These are phyloP conservation scores for Hypotaenidia okinawae DNA, from an alignment of 2,797 vertebrate species.

Conservation along the genomic window DNA sequence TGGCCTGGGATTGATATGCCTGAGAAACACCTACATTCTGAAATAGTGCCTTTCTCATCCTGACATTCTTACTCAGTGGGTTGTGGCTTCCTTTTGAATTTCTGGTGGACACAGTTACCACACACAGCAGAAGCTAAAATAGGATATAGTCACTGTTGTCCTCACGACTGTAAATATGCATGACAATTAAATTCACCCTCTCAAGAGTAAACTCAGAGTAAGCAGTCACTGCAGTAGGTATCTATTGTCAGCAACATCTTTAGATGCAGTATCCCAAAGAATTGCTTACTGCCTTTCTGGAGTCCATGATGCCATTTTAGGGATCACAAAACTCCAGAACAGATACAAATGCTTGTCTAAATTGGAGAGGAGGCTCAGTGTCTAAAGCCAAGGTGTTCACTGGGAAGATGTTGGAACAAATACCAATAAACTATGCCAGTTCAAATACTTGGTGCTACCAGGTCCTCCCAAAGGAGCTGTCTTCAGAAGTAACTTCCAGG, in stretches of 20 bases:
- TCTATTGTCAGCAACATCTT: not conserved
- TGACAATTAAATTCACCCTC: not conserved
- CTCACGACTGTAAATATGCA: not conserved
- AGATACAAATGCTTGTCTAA: not conserved
- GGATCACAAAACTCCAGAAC: not conserved
- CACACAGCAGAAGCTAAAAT: not conserved
- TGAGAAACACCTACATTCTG: not conserved
- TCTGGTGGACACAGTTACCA: not conserved
- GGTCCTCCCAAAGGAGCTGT: not conserved
- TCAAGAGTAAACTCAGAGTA: not conserved
- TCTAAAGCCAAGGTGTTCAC: not conserved
- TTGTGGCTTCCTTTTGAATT: not conserved
- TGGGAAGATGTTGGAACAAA: not conserved
- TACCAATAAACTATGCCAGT: not conserved
- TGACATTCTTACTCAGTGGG: not conserved
- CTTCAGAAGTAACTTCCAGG: not conserved
- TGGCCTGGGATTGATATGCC: not conserved
- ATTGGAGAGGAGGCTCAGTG: not conserved
- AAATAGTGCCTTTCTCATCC: not conserved
- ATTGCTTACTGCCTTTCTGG: not conserved
- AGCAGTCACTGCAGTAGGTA: not conserved
- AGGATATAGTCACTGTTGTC: not conserved
- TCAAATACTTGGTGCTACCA: not conserved
- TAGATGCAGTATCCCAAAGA: not conserved
- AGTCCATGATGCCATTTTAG: not conserved